phyloP scores from a whole-genome alignment of 2,888 invertebrate species.

The Chaetoderma sp. region DNA sequence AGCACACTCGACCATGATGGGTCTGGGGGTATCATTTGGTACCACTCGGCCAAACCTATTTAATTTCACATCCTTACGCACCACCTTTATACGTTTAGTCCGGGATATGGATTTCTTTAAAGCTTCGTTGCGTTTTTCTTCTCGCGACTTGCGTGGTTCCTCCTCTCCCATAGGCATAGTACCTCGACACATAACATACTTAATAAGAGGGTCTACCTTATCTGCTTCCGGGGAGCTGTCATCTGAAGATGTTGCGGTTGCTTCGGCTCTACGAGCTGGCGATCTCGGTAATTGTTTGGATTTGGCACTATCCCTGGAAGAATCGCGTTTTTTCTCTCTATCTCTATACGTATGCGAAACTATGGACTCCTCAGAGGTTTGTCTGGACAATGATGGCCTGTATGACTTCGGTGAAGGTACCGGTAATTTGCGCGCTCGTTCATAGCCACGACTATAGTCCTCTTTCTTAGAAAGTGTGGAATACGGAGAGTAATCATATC shows the following conservation, averaged over 20 bases:
- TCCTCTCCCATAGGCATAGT: slow-evolving; percentile 61
- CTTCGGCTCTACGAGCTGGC: slow-evolving; percentile 4
- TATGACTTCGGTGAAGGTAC: not conserved
- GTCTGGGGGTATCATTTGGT: slow-evolving; percentile 31
- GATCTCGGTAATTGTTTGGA: no score
- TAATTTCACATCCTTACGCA: slow-evolving; percentile 37
- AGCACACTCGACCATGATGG: slow-evolving; percentile 48
- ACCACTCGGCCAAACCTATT: slow-evolving; percentile 35
- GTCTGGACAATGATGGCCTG: not conserved
- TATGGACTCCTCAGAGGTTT: not conserved
- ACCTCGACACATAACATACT: slow-evolving; percentile 59
- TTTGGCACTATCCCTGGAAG: not conserved
- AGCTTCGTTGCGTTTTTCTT: slow-evolving; percentile 38
- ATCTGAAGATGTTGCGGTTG: slow-evolving; percentile 41
- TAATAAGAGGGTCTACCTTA: slow-evolving; percentile 38
- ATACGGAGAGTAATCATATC: slow-evolving; percentile 56
- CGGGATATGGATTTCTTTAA: slow-evolving; percentile 45
- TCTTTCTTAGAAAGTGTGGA: slow-evolving; percentile 54
- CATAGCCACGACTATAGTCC: slow-evolving; percentile 42
- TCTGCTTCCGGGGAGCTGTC: slow-evolving; percentile 62
- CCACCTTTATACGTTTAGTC: slow-evolving; percentile 51
- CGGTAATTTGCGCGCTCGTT: no score
- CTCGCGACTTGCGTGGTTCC: slow-evolving; percentile 41
- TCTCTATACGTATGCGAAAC: not conserved
- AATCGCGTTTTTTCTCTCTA: not conserved